Evolutionary conservation across 2,113 vertebrate species (phyloP).

Genomic region (Rhinoptilus africanus): DNA sequence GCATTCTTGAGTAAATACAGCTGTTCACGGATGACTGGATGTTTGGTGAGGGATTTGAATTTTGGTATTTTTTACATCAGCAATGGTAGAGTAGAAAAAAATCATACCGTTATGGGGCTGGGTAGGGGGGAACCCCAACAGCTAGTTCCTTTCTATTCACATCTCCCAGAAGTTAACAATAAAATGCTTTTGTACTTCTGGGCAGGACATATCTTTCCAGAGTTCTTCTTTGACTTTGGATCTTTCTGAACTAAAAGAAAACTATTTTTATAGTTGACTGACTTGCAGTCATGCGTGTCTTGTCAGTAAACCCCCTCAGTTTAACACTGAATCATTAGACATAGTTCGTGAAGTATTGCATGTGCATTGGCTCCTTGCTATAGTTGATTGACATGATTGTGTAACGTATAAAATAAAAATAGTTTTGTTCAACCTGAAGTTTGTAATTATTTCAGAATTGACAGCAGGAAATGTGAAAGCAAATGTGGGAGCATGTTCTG

Average conservation of each 20-base stretch:
- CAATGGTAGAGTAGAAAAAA: neutral
- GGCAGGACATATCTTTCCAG: neutral
- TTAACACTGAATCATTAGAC: neutral
- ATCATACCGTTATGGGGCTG: rapidly evolving
- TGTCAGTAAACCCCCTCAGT: neutral
- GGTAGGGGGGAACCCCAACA: neutral
- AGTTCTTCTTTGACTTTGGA: neutral
- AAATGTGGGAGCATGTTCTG: neutral
- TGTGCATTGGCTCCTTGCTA: neutral
- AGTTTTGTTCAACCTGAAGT: neutral
- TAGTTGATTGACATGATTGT: neutral
- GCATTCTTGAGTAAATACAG: neutral
- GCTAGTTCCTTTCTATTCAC: neutral
- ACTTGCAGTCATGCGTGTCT: neutral
- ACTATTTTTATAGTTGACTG: neutral
- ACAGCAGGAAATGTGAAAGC: slow-evolving; percentile 1
- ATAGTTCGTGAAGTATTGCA: neutral
- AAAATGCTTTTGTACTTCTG: neutral
- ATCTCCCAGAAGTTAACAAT: neutral
- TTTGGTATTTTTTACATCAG: neutral
- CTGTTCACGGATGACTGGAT: neutral
- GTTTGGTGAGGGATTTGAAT: neutral
- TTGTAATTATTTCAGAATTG: slow-evolving; percentile 31
- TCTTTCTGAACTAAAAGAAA: neutral
- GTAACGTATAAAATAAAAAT: neutral